Evolutionary conservation across 2,888 invertebrate species (phyloP), one percentile per base, ranked within the genome.

Genomic region (Mamestra brassicae): DNA sequence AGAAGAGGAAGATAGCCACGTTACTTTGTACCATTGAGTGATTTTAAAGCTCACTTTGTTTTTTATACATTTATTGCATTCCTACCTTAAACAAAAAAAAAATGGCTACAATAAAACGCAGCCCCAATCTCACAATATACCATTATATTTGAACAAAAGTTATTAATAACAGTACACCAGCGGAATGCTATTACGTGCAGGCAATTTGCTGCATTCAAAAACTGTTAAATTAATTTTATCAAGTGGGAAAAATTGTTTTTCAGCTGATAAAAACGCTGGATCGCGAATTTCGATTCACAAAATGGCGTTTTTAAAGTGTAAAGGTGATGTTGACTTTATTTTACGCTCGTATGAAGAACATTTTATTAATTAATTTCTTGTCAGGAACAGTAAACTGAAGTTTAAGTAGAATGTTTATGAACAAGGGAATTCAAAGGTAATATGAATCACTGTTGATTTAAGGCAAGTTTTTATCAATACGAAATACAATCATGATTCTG

Each of bases 91-190:
- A 60, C 26, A 57, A 26, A 61, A 36, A 52, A 52, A 74, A 80
- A 70, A 38, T 42, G 11, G 3, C n/a, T 45, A 71, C 66, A 85
- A 75, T 87, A 74, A 80, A 71, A 76, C 42, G 38, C 72, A 77
- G 42, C 77, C 64, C 63, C 62, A 66, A 75, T 71, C 83, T 72
- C 83, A 86, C 86, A 90, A 91, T 88, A 87, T 76, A 74, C 71
- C 84, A 79, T 88, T 86, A 88, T 86, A 87, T 86, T 88, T 85
- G 66, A 74, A 76, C 80, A 86, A 90, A 87, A 91, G 77, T 86
- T 87, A 90, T 90, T 89, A 90, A 90, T 91, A 88, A 88, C 87
- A 87, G 86, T 87, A 85, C 84, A 83, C 85, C 85, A 83, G 82
- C 84, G 81, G 83, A 75, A 81, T 70, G 61, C 69, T 72, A 83